Evolutionary conservation across 1,140 invertebrate species (phyloP).

Genomic region (Apis mellifera): Amel_HAv3.1 CM009938.2:10370501-10371000

Average conservation of each 20-base stretch:
- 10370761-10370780: background rate
- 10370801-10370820: constrained; percentile 3
- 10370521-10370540: background rate
- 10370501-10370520: constrained; percentile 1
- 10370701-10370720: too few species aligned
- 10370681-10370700: too few species aligned
- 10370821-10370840: constrained; percentile 33
- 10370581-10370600: background rate
- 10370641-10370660: too few species aligned
- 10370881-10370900: constrained; percentile 45
- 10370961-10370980: background rate
- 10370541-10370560: background rate
- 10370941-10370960: background rate
- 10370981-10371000: background rate
- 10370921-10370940: constrained; percentile 32
- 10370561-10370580: background rate
- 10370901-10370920: constrained; percentile 19
- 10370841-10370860: constrained; percentile 10
- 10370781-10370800: background rate
- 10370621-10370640: too few species aligned
- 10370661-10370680: too few species aligned
- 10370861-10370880: constrained; percentile 34
- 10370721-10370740: too few species aligned
- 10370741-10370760: background rate
- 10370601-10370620: too few species aligned